Evolutionary conservation across 2,888 invertebrate species (phyloP).

Genomic region (Papilio demoleus): DNA sequence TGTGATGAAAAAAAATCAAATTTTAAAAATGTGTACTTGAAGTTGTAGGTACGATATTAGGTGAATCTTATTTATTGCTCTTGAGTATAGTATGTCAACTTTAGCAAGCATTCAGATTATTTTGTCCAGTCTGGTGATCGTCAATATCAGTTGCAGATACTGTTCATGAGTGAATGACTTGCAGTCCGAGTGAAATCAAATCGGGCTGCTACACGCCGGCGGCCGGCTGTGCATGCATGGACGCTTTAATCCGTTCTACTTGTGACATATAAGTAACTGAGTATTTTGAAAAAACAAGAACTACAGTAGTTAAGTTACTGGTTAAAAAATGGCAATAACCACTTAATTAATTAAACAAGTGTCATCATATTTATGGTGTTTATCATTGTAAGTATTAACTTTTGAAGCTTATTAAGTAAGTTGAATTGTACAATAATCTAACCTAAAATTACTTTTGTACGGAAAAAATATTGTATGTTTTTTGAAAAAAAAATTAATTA

Average conservation of each 20-base stretch:
- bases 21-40: no score
- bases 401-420: no score
- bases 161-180: conserved; percentile 5
- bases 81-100: no score
- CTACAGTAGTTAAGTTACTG: not conserved
- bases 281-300: not conserved
- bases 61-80: no score
- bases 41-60: no score
- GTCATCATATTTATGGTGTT: no score
- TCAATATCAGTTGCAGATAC: not conserved
- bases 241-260: conserved; percentile 7
- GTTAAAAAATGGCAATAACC: not conserved
- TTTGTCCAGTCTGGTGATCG: not conserved
- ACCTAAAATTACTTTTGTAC: no score
- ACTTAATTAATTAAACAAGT: not conserved
- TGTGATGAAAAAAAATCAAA: no score
- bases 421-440: no score
- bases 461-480: no score
- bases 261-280: not conserved
- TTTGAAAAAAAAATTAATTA: no score
- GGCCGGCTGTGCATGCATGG: not conserved
- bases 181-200: not conserved
- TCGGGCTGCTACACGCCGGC: not conserved
- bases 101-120: not conserved
- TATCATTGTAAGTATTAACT: no score